Evolutionary conservation across 1,140 invertebrate genomes (phyloP), one percentile per base, ranked within the genome.

Genomic region (Caerostris darwini): DNA sequence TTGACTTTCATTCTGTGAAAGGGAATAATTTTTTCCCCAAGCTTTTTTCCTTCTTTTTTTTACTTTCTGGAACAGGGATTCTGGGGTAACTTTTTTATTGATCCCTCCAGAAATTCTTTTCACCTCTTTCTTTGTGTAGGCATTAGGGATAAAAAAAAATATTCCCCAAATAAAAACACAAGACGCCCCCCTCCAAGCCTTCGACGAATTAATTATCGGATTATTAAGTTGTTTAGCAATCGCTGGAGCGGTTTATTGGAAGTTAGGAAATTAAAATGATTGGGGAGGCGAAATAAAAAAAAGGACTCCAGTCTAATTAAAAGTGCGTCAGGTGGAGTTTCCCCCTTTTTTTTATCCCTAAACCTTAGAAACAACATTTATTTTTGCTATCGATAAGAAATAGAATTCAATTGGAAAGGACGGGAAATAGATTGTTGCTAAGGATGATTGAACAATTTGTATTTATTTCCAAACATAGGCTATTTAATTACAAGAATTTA

Each of bases 151-250:
- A 7, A 19, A 69, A 61, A 14, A 90, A 71, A 77, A 58, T 50
- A 57, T 34, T 17, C 19, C 19, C 77, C n/a, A n/a, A 53, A 14
- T 56, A 77, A 12, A 59, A 77, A 71, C 54, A 58, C 19, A 81
- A 81, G 58, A 58, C 7, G 50, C 14, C 8, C 50, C 56, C 59
- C 69, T 50, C 19, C 56, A n/a, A 91, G 56, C 58, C 71, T 88
- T 59, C 71, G 69, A 91, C 71, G 71, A 91, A 81, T 77, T 91
- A 91, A 91, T 91, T 91, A 91, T 91, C 90, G 90, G 69, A 71
- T 91, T 91, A 91, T 91, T 91, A 91, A 91, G 90, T 77, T 91
- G 71, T 77, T 81, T 91, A 71, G 69, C n/a, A 58, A 61, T 82
- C 17, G 57, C 57, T 82, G 90, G 17, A 91, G 90, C 69, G 90